Conservation (phyloP, 2,797 vertebrate species). For the Anniella stebbinsi region DNA sequence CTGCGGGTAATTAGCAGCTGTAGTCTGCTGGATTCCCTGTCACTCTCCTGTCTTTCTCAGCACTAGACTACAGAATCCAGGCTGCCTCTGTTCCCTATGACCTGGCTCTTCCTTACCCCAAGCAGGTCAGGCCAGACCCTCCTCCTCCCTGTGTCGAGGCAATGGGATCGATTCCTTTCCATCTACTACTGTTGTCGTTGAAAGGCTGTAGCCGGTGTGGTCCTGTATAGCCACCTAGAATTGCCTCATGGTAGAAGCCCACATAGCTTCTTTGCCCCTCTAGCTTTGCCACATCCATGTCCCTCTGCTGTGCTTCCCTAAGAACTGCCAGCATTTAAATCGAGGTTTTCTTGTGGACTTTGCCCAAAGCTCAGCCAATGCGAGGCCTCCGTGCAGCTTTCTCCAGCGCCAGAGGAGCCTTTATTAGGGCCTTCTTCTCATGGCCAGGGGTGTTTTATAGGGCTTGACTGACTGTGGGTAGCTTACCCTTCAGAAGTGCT, state of each 20-base stretch:
- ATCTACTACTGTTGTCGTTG: background rate
- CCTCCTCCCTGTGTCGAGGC: too few relatives aligned
- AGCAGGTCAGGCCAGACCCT: too few relatives aligned
- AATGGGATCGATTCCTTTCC: background rate
- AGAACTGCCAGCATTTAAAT: background rate
- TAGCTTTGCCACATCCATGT: background rate
- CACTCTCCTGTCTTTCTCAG: too few relatives aligned
- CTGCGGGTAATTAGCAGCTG: too few relatives aligned
- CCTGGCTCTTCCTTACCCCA: too few relatives aligned
- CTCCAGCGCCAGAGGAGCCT: background rate
- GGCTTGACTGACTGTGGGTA: fast-evolving
- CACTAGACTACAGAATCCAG: too few relatives aligned
- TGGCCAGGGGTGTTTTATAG: fast-evolving
- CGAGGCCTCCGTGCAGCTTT: background rate
- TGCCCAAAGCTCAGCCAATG: background rate
- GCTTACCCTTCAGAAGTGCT: conserved; percentile 25
- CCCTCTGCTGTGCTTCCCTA: background rate
- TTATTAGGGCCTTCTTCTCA: fast-evolving
- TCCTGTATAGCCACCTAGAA: background rate
- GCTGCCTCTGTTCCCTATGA: too few relatives aligned
- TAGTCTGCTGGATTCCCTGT: too few relatives aligned
- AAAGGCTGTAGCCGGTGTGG: background rate
- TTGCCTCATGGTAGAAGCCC: background rate
- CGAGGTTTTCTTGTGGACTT: background rate
- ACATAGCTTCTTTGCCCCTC: too few relatives aligned